Evolutionary conservation across 23 tunicate species (phyloP).

Genomic region (Aplidium turbinatum): DNA sequence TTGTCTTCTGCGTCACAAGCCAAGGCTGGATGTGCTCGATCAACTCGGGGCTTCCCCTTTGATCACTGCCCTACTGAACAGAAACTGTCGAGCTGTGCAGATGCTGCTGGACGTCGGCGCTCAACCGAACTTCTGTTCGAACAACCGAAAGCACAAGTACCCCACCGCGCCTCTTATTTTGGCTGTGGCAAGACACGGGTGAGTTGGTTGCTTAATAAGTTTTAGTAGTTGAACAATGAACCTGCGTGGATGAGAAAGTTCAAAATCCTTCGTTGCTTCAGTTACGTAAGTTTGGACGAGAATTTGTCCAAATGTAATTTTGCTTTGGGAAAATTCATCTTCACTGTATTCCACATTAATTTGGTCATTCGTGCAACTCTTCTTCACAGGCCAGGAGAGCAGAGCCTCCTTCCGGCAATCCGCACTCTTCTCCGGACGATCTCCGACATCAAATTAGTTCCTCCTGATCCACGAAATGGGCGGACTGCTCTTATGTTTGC

Average conservation of each 20-base stretch:
- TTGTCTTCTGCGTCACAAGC: slow-evolving; percentile 81
- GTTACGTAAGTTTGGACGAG: too few relatives aligned
- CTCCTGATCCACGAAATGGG: slow-evolving; percentile 89
- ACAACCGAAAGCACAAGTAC: slow-evolving; percentile 72
- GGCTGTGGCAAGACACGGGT: slow-evolving; percentile 97
- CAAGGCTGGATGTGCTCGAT: slow-evolving; percentile 80
- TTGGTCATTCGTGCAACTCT: neutral
- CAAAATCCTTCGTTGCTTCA: too few relatives aligned
- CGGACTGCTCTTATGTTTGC: slow-evolving; percentile 97
- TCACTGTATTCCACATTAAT: too few relatives aligned
- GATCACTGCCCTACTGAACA: slow-evolving; percentile 59
- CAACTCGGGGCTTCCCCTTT: slow-evolving; percentile 87
- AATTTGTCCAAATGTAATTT: too few relatives aligned
- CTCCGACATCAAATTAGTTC: slow-evolving; percentile 83
- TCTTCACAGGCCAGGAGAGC: slow-evolving; percentile 74
- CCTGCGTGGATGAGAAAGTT: too few relatives aligned
- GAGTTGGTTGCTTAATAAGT: too few relatives aligned
- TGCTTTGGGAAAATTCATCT: too few relatives aligned
- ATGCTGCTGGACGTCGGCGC: slow-evolving; percentile 94
- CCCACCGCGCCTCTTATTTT: slow-evolving; percentile 90
- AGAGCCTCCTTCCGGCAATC: slow-evolving; percentile 90
- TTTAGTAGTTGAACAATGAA: too few relatives aligned
- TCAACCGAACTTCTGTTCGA: slow-evolving; percentile 85
- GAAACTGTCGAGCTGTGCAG: slow-evolving; percentile 78
- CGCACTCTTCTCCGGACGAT: slow-evolving; percentile 85